Conservation (phyloP, 2,113 vertebrate species). For the Hystrix brachyura region DNA sequence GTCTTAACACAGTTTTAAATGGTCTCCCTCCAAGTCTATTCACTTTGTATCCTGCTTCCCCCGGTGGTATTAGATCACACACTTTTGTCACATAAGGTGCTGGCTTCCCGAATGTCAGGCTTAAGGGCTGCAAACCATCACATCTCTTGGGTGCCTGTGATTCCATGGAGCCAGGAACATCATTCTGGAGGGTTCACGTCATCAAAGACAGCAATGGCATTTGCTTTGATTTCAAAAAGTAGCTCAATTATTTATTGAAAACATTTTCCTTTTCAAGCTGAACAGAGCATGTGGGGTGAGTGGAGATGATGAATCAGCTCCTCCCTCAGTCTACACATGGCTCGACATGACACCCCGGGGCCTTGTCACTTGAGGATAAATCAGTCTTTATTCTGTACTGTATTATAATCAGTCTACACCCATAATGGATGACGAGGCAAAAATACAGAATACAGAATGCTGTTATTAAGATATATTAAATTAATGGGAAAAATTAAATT, state of each 20-base stretch:
- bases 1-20: not conserved
- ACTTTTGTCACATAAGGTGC: not conserved
- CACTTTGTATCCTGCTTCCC: not conserved
- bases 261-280: not conserved
- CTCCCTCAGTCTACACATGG: rapidly evolving
- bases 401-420: not conserved
- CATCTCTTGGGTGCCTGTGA: not conserved
- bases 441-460: not conserved
- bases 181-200: not conserved
- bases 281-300: not conserved
- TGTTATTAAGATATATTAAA: not conserved
- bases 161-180: not conserved
- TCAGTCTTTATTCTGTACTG: not conserved
- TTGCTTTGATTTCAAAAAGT: conserved; percentile 37
- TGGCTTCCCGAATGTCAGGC: not conserved
- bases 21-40: not conserved
- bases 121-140: not conserved
- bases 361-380: not conserved
- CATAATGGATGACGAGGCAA: not conserved
- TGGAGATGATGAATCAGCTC: not conserved
- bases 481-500: not conserved
- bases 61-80: not conserved
- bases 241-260: conserved; percentile 15
- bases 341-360: not conserved
- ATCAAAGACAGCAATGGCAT: not conserved